A percentile compares a stretch with the other conserved stretches of the same genome.
Conservation (phyloP, 1,140 invertebrate species). For the Lepidurus apus region DNA sequence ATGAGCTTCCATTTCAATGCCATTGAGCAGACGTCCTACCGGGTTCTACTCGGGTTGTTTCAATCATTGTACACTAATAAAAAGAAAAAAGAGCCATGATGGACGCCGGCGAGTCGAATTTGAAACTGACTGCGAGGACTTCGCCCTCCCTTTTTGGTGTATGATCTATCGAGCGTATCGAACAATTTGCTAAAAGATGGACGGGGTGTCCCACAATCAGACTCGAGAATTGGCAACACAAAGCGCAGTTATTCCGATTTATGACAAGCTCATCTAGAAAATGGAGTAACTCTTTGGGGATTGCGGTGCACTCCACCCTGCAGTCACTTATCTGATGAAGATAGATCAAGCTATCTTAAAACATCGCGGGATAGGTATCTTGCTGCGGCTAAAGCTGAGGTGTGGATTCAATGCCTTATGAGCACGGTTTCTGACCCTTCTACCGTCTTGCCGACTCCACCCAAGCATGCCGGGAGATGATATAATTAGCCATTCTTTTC, state of each 20-base stretch:
- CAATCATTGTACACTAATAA: neutral
- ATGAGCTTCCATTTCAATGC: slow-evolving; percentile 6
- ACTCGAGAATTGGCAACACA: neutral
- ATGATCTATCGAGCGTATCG: neutral
- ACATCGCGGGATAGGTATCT: slow-evolving; percentile 10
- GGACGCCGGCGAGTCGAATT: neutral
- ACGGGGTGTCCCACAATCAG: neutral
- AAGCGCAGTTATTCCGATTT: slow-evolving; percentile 3
- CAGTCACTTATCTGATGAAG: slow-evolving; percentile 12
- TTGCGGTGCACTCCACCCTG: neutral
- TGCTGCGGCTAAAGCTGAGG: slow-evolving; percentile 3
- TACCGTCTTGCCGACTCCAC: slow-evolving; percentile 3
- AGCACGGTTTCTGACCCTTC: neutral
- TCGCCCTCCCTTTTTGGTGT: neutral
- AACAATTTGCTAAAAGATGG: neutral
- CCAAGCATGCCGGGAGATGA: neutral
- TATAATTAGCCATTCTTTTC: slow-evolving; percentile 1
- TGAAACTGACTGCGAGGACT: neutral
- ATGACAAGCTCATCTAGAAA: neutral
- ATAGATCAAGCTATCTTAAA: slow-evolving; percentile 3
- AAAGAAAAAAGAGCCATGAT: neutral
- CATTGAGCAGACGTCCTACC: neutral
- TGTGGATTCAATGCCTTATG: neutral
- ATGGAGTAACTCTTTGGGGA: neutral
- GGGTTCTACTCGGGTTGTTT: slow-evolving; percentile 9